Base-by-base conservation (phyloP, 2,888 invertebrate species). In the Phalangium opilio region DNA sequence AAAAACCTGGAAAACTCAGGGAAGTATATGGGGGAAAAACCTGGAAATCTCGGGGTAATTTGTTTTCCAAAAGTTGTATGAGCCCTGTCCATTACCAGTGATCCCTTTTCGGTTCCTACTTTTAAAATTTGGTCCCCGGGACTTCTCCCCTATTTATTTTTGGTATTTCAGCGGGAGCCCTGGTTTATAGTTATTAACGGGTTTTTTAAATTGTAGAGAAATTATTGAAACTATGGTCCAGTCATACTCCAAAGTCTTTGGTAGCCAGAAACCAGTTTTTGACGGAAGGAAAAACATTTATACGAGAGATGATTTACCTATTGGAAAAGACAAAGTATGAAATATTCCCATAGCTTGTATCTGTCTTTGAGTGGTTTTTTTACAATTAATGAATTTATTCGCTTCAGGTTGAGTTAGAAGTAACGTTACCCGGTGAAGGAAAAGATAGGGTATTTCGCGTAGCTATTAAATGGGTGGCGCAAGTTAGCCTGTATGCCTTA, bases 171-270 rank as follows among this genome's bases (percentile, higher is more conserved):
- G n/a, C n/a, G n/a, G n/a, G n/a, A n/a, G n/a, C n/a, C n/a, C n/a
- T n/a, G n/a, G n/a, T n/a, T n/a, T n/a, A n/a, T n/a, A n/a, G n/a
- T n/a, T n/a, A n/a, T n/a, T n/a, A n/a, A n/a, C n/a, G n/a, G n/a
- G n/a, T n/a, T n/a, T n/a, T 12, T 3, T 38, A 17, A 17, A n/a
- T n/a, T n/a, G n/a, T 21, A 49, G 95, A 62, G 95, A 96, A 75
- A 96, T 96, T 64, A 91, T 96, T 62, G 95, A 95, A 70, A 95
- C 93, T 33, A 95, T 96, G 95, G 95, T 96, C 56, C 83, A 89
- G 66, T 84, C 89, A 51, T 95, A 95, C 67, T 83, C 84, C 66
- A 93, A 91, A 72, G 89, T 96, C 65, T 96, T 96, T 72, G 85
- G 89, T 60, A 84, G 84, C 61, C 75, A 93, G 51, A 91, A 93